phyloP scores from a whole-genome alignment of 2,797 vertebrate species.

The Hydrophis major region DNA sequence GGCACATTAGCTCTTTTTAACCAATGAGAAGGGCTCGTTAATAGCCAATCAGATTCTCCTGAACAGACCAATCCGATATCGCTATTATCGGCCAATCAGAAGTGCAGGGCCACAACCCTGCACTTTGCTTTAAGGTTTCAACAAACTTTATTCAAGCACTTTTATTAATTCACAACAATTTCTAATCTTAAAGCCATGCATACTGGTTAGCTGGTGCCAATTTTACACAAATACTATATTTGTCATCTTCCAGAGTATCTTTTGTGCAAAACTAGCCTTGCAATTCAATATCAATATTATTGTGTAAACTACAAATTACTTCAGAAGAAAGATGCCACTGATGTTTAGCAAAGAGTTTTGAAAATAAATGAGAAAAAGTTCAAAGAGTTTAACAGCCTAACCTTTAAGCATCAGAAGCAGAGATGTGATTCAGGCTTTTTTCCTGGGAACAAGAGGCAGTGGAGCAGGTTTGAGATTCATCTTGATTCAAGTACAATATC shows the following conservation, averaged over 20 bases:
- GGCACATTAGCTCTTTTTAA: too few relatives aligned
- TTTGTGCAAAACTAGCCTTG: background rate
- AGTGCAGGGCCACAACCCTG: too few relatives aligned
- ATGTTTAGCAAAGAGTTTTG: background rate
- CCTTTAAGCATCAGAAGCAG: background rate
- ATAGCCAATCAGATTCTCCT: too few relatives aligned
- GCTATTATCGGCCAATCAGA: too few relatives aligned
- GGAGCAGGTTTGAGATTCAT: background rate
- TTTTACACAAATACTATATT: background rate
- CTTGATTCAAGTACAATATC: background rate
- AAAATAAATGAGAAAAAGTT: background rate
- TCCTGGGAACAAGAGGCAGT: background rate
- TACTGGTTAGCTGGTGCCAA: background rate
- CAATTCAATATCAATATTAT: background rate
- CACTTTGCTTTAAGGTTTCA: too few relatives aligned
- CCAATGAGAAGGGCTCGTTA: too few relatives aligned
- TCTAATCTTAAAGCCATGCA: background rate
- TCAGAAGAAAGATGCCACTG: background rate
- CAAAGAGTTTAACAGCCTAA: background rate
- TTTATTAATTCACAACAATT: too few relatives aligned
- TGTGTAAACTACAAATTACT: background rate
- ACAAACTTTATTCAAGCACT: too few relatives aligned
- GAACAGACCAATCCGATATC: too few relatives aligned
- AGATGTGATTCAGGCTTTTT: background rate
- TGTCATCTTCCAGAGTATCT: background rate